These are phyloP conservation scores for Pomatostomus ruficeps DNA, from an alignment of 2,113 vertebrate genomes.

Conservation along the genomic window DNA sequence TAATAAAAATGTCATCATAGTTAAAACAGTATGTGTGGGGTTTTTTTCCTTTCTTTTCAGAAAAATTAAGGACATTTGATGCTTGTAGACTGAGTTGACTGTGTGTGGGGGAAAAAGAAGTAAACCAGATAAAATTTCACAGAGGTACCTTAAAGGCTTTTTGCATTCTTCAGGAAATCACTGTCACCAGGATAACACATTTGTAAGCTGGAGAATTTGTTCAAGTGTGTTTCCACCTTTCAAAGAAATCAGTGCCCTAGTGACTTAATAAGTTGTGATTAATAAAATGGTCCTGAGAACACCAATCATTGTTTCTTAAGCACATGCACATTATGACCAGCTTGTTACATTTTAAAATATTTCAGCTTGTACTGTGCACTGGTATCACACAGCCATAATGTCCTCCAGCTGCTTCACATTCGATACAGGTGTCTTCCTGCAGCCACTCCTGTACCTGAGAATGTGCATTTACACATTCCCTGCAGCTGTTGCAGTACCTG, in stretches of 20 bases:
- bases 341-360: neutral
- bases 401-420: neutral
- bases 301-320: neutral
- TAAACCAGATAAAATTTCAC: neutral
- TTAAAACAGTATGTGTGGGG: neutral
- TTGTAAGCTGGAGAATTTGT: neutral
- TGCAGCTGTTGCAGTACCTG: neutral
- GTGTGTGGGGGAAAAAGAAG: neutral
- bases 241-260: neutral
- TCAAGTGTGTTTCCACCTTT: neutral
- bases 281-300: neutral
- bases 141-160: neutral
- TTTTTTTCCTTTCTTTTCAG: neutral
- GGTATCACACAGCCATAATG: neutral
- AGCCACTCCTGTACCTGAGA: neutral
- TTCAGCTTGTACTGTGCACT: neutral
- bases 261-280: neutral
- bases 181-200: neutral
- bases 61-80: neutral
- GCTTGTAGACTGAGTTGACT: neutral
- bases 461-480: neutral
- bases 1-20: constrained; percentile 13
- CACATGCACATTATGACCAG: neutral
- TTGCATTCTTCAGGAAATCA: neutral
- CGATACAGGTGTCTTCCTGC: neutral